Evolutionary conservation across 2,113 vertebrate genomes (phyloP), one percentile per base, ranked within the genome.

Genomic region (Cyanistes caeruleus): DNA sequence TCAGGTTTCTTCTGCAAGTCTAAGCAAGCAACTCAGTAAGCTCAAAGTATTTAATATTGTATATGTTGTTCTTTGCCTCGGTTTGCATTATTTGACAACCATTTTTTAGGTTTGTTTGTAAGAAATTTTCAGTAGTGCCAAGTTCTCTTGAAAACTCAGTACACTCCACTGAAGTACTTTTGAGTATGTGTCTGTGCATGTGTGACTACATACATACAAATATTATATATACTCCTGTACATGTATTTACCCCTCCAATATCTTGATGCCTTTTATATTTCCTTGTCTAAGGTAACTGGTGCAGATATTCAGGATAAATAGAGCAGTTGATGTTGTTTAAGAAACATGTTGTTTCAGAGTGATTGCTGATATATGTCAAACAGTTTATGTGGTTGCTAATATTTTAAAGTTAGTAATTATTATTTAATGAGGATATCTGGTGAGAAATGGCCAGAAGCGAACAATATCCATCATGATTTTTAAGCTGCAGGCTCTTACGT

Each of bases 1-100:
- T 88, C 94, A 90, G 17, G 48, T 62, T 90, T 94, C 89, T 87
- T 12, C 35, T 91, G 83, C 96, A 96, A 96, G 96, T 91, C 87
- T 82, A 90, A 96, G 79, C 96, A 96, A 81, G 95, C 48, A 92
- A 48, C n/a, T 68, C 52, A 63, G 83, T 67, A 87, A 89, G 44
- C 84, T 74, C 24, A 21, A 96, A 83, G 59, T 83, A 86, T 94
- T 95, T 96, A 94, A 87, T 79, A 55, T 46, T 77, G n/a, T 91
- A 31, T 96, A 58, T 63, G 43, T 68, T 59, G 37, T 88, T 90
- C 75, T 94, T 87, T 80, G 43, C 70, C 75, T 94, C 20, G 15
- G 51, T 97, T 93, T 93, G 79, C 63, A 28, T 80, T 95, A 86
- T 94, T 94, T 96, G 93, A 93, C 82, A 93, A 73, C 16, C 46